These are phyloP conservation scores for Belonocnema kinseyi DNA, from an alignment of 1,140 invertebrate species.

Conservation along the genomic window DNA sequence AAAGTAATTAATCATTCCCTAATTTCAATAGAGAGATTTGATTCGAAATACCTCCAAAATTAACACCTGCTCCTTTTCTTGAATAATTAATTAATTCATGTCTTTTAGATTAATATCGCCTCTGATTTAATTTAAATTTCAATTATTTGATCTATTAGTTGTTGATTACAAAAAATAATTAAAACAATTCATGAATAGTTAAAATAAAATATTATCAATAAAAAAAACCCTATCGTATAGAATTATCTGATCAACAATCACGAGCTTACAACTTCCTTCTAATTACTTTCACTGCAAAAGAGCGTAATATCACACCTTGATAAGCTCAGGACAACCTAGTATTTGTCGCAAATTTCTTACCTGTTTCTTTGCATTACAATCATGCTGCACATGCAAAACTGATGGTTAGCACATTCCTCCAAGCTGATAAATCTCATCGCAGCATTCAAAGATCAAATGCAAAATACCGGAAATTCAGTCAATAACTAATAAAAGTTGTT, in stretches of 20 bases:
- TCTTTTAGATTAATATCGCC: too few species aligned
- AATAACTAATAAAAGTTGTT: slow-evolving; percentile 1
- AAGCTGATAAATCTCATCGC: slow-evolving; percentile 25
- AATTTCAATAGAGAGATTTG: not conserved
- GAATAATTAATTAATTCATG: too few species aligned
- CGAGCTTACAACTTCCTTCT: not conserved
- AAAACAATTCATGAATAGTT: too few species aligned
- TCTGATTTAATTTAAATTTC: too few species aligned
- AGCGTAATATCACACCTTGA: slow-evolving; percentile 16
- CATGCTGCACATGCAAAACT: slow-evolving; percentile 29
- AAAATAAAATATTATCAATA: not conserved
- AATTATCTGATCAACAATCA: not conserved
- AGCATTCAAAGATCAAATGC: slow-evolving; percentile 5
- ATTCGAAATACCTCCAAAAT: not conserved
- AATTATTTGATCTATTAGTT: too few species aligned
- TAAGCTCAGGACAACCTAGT: not conserved
- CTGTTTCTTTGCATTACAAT: slow-evolving; percentile 19
- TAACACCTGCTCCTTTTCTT: too few species aligned
- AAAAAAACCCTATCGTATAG: not conserved
- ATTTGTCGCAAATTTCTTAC: slow-evolving; percentile 1
- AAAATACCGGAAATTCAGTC: not conserved
- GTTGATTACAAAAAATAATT: too few species aligned
- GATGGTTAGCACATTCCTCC: slow-evolving; percentile 28
- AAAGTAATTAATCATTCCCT: slow-evolving; percentile 4
- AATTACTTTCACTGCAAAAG: slow-evolving; percentile 16